Base-by-base conservation (phyloP, 2,113 vertebrate species). In the Chaetodon trifascialis region DNA sequence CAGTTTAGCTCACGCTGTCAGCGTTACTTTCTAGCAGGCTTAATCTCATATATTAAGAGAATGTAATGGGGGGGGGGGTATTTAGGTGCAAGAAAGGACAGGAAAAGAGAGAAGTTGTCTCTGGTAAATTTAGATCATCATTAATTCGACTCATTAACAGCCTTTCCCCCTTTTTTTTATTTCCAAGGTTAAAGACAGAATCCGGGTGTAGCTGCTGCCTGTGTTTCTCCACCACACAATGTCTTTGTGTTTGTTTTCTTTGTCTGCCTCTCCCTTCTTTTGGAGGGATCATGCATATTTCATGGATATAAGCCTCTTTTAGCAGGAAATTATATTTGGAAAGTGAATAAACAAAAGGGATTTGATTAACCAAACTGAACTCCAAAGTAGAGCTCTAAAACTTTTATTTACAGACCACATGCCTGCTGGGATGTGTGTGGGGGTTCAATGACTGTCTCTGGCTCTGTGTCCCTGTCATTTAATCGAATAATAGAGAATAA, bases 281-380 rank as follows among this genome's bases (percentile, higher is more conserved):
- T 51, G 36, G 42, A 65, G 59, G 30, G 21, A 30, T 85, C 72
- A 86, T 80, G 83, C 76, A 88, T 86, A 83, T 86, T 89, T 86
- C 78, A 86, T 86, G 65, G 30, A 63, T 49, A 49, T 56, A 46
- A 1, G 19, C 69, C 47, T 74, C 71, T 63, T 88, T 85, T 71
- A 67, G 74, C 5, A 44, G 38, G 49, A 73, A 79, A 84, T 79
- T 79, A 85, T 82, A 82, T 86, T 84, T 82, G 81, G 73, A 79
- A 80, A 80, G 76, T 54, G 42, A 76, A 83, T 69, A 85, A 76
- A 85, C 74, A 88, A 78, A 72, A 63, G 54, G 46, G 75, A 80
- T 67, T 86, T 77, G 25, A 60, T 88, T 65, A 80, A 25, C 55
- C 36, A 46, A 65, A 76, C 54, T 40, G 58, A 83, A 71, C 58